A percentile compares a stretch with the other conserved stretches of the same genome.
These are phyloP conservation scores for Champsocephalus gunnari DNA, from an alignment of 2,797 vertebrate genomes.

Conservation along the genomic window DNA sequence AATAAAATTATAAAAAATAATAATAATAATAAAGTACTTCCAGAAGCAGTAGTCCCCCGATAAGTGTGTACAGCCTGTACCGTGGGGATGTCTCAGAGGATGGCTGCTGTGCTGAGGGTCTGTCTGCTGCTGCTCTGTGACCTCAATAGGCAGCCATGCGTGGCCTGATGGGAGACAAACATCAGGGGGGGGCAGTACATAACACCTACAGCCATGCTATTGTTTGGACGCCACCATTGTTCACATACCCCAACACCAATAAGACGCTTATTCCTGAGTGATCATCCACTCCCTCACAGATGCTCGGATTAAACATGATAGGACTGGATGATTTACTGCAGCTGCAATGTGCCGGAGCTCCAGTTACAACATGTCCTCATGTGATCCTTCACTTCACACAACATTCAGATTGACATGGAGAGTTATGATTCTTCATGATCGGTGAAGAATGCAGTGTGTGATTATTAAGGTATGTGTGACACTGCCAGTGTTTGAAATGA, in stretches of 20 bases:
- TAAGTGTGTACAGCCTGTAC: background rate
- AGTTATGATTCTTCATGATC: slow-evolving; percentile 4
- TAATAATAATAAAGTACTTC: slow-evolving; percentile 10
- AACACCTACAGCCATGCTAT: slow-evolving; percentile 70
- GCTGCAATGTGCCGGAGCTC: background rate
- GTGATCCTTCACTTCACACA: background rate
- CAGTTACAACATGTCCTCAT: slow-evolving; percentile 12
- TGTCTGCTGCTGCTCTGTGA: slow-evolving; percentile 71
- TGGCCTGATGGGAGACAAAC: slow-evolving; percentile 74
- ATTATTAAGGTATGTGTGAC: background rate
- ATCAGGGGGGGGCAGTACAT: slow-evolving; percentile 66
- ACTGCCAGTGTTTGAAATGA: background rate
- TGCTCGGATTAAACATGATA: background rate
- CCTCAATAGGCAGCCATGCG: slow-evolving; percentile 81
- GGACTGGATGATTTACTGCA: background rate
- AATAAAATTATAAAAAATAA: background rate
- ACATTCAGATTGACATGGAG: background rate
- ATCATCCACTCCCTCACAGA: background rate
- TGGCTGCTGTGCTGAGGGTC: slow-evolving; percentile 46
- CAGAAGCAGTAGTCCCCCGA: background rate
- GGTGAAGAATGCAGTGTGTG: background rate
- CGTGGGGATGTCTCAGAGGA: slow-evolving; percentile 39
- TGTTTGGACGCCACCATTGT: slow-evolving; percentile 47
- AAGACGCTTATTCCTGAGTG: slow-evolving; percentile 7
- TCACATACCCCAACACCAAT: slow-evolving; percentile 27